These are phyloP conservation scores for Chorisops tibialis DNA, from an alignment of 2,888 invertebrate genomes.

Conservation along the genomic window DNA sequence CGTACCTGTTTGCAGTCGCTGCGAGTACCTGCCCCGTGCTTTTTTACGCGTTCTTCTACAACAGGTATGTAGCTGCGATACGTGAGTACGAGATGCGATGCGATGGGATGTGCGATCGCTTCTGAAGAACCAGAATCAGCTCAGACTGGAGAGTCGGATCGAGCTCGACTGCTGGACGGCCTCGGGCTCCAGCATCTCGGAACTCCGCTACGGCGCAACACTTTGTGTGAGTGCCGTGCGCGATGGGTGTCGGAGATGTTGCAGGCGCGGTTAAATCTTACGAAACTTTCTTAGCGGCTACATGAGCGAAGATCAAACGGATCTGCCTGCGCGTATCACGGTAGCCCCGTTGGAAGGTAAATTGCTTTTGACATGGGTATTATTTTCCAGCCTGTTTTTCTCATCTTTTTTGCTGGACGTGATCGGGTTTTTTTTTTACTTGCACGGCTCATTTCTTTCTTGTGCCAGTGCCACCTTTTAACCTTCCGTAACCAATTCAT, in stretches of 20 bases:
- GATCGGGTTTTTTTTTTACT: conserved; percentile 9
- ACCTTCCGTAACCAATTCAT: conserved; percentile 24
- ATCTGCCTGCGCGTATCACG: conserved; percentile 30
- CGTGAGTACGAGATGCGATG: no score
- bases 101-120: no score
- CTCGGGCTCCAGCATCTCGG: no score
- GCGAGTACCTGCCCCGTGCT: no score
- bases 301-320: conserved; percentile 24
- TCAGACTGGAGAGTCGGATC: no score
- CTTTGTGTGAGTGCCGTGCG: no score
- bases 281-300: conserved; percentile 7
- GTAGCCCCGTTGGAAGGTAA: conserved; percentile 31
- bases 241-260: not conserved
- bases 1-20: not conserved
- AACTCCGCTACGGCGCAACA: no score
- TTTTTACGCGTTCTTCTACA: no score
- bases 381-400: conserved; percentile 25
- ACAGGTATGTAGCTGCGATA: no score
- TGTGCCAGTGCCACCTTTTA: not conserved
- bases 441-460: conserved; percentile 15
- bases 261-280: not conserved
- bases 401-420: conserved; percentile 15
- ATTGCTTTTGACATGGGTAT: conserved; percentile 33
- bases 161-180: no score
- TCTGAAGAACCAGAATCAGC: no score